Percentiles rank a stretch among this genome's conserved stretches.
Conservation (phyloP, 2,113 vertebrate genomes). For the Percina caprodes region DNA sequence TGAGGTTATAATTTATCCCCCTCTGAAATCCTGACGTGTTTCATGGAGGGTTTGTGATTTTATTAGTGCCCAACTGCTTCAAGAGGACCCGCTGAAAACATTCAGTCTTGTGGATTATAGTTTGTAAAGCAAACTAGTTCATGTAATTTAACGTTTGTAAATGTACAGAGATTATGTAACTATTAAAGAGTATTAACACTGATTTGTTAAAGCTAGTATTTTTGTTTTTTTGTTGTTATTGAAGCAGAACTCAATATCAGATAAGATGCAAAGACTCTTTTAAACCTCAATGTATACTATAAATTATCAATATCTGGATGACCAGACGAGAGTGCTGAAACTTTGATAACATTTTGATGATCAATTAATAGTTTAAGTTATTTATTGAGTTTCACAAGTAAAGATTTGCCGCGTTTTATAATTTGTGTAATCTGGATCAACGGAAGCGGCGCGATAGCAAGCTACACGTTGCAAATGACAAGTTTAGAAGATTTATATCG, state of each 20-base stretch:
- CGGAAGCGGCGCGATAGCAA: no score
- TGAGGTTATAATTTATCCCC: neutral
- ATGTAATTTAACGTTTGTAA: slow-evolving; percentile 82
- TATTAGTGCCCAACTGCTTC: slow-evolving; percentile 48
- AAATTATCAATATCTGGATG: no score
- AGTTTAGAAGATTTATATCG: no score
- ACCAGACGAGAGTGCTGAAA: no score
- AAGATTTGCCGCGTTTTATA: no score
- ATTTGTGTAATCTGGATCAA: no score
- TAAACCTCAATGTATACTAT: no score
- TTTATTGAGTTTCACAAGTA: no score
- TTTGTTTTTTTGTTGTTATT: neutral
- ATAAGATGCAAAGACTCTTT: neutral
- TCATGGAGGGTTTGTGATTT: slow-evolving; percentile 33
- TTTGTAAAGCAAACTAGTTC: slow-evolving; percentile 61
- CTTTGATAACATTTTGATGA: no score
- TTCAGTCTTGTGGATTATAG: slow-evolving; percentile 27
- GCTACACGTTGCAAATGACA: no score
- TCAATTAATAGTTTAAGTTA: no score
- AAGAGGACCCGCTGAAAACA: slow-evolving; percentile 21
- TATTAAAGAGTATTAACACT: slow-evolving; percentile 76
- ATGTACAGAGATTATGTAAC: slow-evolving; percentile 84
- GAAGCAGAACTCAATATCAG: neutral
- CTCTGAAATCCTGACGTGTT: neutral
- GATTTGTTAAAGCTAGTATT: neutral